Conservation (phyloP, 2,888 invertebrate genomes). For the Drosophila falleni region DNA sequence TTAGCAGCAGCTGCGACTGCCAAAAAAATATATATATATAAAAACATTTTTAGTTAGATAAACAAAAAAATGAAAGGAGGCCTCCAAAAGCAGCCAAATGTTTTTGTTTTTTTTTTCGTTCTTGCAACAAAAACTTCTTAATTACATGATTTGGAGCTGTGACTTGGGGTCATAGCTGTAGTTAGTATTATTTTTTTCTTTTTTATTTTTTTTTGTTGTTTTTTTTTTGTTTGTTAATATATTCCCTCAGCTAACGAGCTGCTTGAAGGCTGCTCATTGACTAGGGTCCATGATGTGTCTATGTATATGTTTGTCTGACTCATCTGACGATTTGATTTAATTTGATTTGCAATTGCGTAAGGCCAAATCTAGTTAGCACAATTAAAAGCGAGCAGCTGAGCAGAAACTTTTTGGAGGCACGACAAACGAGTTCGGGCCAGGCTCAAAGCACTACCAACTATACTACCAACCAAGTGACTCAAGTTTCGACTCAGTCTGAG, state of each 20-base stretch:
- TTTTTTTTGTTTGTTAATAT: not conserved
- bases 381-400: constrained; percentile 60
- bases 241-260: constrained; percentile 19
- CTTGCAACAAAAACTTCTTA: constrained; percentile 53
- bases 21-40: constrained; percentile 11
- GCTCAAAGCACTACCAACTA: constrained; percentile 37
- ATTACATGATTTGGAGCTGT: constrained; percentile 63
- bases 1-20: constrained; percentile 22
- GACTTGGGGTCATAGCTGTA: constrained; percentile 36
- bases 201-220: not conserved
- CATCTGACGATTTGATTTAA: constrained; percentile 67
- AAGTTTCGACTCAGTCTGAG: constrained; percentile 50
- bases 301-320: constrained; percentile 45
- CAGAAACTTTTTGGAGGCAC: constrained; percentile 70
- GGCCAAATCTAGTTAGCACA: constrained; percentile 73
- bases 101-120: constrained; percentile 54
- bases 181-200: constrained; percentile 17
- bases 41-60: constrained; percentile 4
- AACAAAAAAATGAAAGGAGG: constrained; percentile 66
- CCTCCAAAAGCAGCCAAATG: constrained; percentile 45
- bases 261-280: constrained; percentile 58
- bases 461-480: constrained; percentile 40
- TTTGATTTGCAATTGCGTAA: constrained; percentile 69
- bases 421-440: constrained; percentile 71
- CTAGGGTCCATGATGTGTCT: constrained; percentile 32